Base-by-base conservation (phyloP, 1,140 invertebrate genomes). In the Eufriesea mexicana region DNA sequence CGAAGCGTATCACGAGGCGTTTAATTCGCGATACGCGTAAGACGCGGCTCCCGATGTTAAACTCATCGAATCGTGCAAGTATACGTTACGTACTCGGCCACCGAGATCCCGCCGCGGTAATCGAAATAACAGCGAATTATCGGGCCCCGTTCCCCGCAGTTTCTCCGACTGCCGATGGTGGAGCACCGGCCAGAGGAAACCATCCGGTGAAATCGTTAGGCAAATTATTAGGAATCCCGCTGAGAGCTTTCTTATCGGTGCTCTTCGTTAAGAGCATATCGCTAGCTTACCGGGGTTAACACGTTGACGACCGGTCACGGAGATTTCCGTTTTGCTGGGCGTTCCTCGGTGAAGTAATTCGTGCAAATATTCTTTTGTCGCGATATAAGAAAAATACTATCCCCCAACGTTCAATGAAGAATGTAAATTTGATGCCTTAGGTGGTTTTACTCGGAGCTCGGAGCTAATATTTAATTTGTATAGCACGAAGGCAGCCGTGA, bases 51-150 rank as follows among this genome's bases (percentile, higher is more conserved):
- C 12, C 55, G 42, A n/a, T 6, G 20, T 42, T 55, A n/a, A 51
- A 28, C 49, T 1, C 9, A 12, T 51, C 64, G 28, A 59, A 59
- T 59, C 54, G 42, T 47, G 14, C 54, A 8, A 45, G 23, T 35
- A 35, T 35, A 35, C 23, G 20, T 64, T 51, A 42, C 16, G 49
- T 20, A 8, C 25, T 9, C 6, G 16, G 35, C 23, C 18, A 25
- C 2, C 18, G 42, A 66, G 42, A 66, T 66, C 62, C 35, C 5
- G 14, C 20, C 14, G 16, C 2, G 28, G 35, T 16, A 66, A 67
- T 55, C 51, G 74, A 54, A 64, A 42, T 77, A 77, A n/a, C 59
- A 49, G 28, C 47, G 64, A 78, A 57, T 78, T 57, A 57, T 70
- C 72, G 57, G 16, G 45, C 35, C 20, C 14, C 45, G 25, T 10